These are phyloP conservation scores for Zaprionus davidi DNA, from an alignment of 1,140 invertebrate species.

Conservation along the genomic window DNA sequence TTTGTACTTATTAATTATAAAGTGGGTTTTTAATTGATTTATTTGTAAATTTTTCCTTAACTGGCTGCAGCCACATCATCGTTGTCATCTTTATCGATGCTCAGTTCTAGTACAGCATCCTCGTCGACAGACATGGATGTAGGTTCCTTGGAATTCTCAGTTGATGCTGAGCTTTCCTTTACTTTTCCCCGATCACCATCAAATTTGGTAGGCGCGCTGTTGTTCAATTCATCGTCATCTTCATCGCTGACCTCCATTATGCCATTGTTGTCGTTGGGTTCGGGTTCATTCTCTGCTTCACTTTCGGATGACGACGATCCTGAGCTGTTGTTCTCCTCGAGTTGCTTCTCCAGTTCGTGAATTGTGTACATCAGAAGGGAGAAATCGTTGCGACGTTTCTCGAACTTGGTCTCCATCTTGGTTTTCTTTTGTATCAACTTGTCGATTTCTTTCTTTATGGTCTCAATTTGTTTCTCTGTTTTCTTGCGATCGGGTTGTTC, in stretches of 20 bases:
- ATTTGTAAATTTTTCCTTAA: constrained; percentile 35
- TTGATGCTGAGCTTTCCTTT: constrained; percentile 54
- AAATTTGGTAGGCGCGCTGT: constrained; percentile 53
- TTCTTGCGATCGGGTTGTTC: constrained; percentile 95
- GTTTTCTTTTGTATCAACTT: constrained; percentile 88
- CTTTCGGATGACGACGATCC: constrained; percentile 52
- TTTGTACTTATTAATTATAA: constrained; percentile 26
- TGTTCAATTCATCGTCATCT: constrained; percentile 69
- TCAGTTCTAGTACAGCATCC: constrained; percentile 74
- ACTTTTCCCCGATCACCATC: constrained; percentile 38
- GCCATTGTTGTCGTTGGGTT: constrained; percentile 62
- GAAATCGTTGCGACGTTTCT: constrained; percentile 94
- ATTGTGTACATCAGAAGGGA: constrained; percentile 93
- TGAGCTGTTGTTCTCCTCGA: constrained; percentile 87
- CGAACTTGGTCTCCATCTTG: constrained; percentile 90
- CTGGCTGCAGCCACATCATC: constrained; percentile 66
- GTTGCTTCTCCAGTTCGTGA: constrained; percentile 90
- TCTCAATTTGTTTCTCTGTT: constrained; percentile 90
- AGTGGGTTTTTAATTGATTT: constrained; percentile 3
- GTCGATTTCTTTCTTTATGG: constrained; percentile 90
- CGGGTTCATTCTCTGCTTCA: constrained; percentile 44
- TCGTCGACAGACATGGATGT: constrained; percentile 77
- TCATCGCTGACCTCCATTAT: constrained; percentile 78
- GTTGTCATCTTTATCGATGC: constrained; percentile 77
- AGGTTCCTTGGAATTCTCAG: constrained; percentile 67